Evolutionary conservation across 2,113 vertebrate species (phyloP).

Genomic region (Dicrurus megarhynchus): DNA sequence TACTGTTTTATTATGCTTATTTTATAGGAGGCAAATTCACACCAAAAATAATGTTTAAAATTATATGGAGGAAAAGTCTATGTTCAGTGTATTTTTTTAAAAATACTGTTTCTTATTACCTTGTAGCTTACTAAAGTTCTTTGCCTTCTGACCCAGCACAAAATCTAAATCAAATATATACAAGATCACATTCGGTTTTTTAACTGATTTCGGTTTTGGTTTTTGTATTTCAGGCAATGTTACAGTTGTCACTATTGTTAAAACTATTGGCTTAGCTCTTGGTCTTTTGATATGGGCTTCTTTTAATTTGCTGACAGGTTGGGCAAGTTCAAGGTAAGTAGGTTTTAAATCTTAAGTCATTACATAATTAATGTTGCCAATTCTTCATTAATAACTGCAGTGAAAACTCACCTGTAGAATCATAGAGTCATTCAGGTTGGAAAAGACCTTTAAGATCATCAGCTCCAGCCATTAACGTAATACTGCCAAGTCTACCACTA

Average conservation of each 20-base stretch:
- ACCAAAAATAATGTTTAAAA: neutral
- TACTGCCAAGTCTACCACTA: neutral
- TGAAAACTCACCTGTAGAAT: neutral
- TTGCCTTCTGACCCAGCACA: neutral
- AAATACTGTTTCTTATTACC: neutral
- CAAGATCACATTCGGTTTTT: neutral
- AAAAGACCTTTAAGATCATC: neutral
- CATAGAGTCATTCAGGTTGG: neutral
- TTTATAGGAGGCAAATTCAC: neutral
- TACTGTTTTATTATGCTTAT: neutral
- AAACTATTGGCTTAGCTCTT: slow-evolving; percentile 87
- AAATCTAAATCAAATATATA: neutral
- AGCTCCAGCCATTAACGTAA: neutral
- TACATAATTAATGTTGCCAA: neutral
- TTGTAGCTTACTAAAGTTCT: neutral
- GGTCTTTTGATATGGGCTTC: slow-evolving; percentile 89
- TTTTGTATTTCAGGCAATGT: slow-evolving; percentile 79
- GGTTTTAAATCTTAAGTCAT: neutral
- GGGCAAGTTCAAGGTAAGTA: slow-evolving; percentile 89
- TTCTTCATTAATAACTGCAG: neutral
- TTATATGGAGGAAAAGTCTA: neutral
- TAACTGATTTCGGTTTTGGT: neutral
- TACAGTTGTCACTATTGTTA: slow-evolving; percentile 84
- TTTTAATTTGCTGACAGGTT: slow-evolving; percentile 85
- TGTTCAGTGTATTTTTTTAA: neutral